Conservation (phyloP, 2,888 invertebrate species). For the Coleophora deauratella region DNA sequence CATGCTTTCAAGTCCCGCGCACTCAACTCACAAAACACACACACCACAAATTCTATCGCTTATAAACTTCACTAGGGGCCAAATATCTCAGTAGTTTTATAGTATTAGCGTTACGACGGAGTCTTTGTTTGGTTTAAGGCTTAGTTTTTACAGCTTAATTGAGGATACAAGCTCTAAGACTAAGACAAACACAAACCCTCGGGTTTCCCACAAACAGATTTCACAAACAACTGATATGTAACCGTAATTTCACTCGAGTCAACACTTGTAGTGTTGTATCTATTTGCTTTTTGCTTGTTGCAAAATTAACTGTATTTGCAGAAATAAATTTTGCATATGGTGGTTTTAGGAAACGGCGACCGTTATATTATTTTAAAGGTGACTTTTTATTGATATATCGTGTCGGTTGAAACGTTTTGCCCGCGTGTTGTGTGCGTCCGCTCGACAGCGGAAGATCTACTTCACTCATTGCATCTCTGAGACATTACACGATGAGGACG, state of each 20-base stretch:
- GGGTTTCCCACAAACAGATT: constrained; percentile 57
- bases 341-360: background rate
- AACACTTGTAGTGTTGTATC: background rate
- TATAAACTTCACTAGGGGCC: constrained; percentile 35
- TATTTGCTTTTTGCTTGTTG: too few species aligned
- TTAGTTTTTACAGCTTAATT: constrained; percentile 48
- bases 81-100: constrained; percentile 28
- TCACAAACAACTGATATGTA: constrained; percentile 37
- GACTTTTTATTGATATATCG: constrained; percentile 7
- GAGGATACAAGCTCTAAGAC: constrained; percentile 25
- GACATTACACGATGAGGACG: too few species aligned
- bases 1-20: background rate
- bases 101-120: constrained; percentile 25
- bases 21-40: constrained; percentile 5
- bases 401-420: constrained; percentile 7
- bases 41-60: constrained; percentile 5
- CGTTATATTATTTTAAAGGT: background rate
- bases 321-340: background rate
- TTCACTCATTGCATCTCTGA: constrained; percentile 10
- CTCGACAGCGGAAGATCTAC: constrained; percentile 29
- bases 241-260: constrained; percentile 8
- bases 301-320: background rate
- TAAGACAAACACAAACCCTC: constrained; percentile 37
- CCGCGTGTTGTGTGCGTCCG: constrained; percentile 24
- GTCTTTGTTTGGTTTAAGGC: constrained; percentile 40